Evolutionary conservation across 2,888 invertebrate species (phyloP).

Genomic region (Chouioia cunea): DNA sequence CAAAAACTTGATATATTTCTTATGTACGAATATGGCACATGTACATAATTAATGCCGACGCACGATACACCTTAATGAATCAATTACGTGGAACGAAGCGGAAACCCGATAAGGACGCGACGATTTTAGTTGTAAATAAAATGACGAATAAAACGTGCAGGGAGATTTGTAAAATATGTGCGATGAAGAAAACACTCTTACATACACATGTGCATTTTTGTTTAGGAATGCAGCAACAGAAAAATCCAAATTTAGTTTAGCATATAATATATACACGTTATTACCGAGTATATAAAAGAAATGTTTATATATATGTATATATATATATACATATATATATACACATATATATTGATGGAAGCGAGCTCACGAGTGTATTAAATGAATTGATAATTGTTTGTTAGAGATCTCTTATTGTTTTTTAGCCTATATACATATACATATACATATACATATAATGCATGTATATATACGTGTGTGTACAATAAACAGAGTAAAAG

Average conservation of each 20-base stretch:
- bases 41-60: slow-evolving; percentile 52
- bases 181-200: background rate
- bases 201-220: slow-evolving; percentile 31
- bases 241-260: slow-evolving; percentile 44
- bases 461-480: no score
- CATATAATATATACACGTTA: slow-evolving; percentile 35
- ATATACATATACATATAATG: no score
- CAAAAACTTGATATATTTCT: slow-evolving; percentile 55
- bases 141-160: background rate
- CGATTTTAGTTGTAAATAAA: slow-evolving; percentile 11
- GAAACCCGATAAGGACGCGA: slow-evolving; percentile 1
- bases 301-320: slow-evolving; percentile 21
- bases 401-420: slow-evolving; percentile 39
- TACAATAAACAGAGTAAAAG: no score
- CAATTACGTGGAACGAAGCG: slow-evolving; percentile 33
- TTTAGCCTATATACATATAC: slow-evolving; percentile 37
- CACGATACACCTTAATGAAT: slow-evolving; percentile 44
- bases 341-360: slow-evolving; percentile 36
- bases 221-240: slow-evolving; percentile 30
- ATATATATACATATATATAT: no score
- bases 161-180: slow-evolving; percentile 37
- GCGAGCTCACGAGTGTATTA: slow-evolving; percentile 8
- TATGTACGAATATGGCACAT: slow-evolving; percentile 57
- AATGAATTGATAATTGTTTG: slow-evolving; percentile 28
- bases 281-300: slow-evolving; percentile 29